phyloP scores from a whole-genome alignment of 2,113 vertebrate species.

The Phrynosoma blainvillii region DNA sequence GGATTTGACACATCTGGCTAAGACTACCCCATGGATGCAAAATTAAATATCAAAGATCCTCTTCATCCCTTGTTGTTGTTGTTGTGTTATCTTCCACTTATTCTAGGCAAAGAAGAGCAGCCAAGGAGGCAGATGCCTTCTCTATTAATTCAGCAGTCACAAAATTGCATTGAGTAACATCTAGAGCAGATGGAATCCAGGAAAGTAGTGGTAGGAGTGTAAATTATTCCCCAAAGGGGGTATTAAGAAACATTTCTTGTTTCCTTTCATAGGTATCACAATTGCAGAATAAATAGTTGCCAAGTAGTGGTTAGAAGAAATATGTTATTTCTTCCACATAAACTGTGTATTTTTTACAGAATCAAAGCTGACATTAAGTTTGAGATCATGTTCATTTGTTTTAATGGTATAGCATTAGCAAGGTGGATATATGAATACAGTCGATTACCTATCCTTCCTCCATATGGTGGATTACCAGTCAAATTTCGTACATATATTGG shows the following conservation, averaged over 20 bases:
- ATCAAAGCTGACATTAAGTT: neutral
- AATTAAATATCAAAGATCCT: neutral
- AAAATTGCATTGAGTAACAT: neutral
- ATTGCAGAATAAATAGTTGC: neutral
- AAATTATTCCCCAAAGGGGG: too few relatives aligned
- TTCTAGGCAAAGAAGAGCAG: neutral
- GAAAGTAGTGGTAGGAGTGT: neutral
- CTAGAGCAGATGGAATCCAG: neutral
- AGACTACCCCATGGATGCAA: neutral
- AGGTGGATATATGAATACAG: conserved; percentile 82
- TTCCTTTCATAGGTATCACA: neutral
- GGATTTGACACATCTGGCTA: neutral
- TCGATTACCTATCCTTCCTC: conserved; percentile 76
- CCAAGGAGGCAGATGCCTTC: neutral
- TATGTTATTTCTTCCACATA: neutral
- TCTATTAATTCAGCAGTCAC: neutral
- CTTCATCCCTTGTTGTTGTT: too few relatives aligned
- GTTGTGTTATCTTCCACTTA: too few relatives aligned
- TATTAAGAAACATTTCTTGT: too few relatives aligned
- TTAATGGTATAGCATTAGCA: conserved; percentile 65
- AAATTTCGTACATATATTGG: conserved; percentile 86
- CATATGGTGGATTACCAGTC: conserved; percentile 87
- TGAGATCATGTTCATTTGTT: neutral
- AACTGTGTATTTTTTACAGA: neutral
- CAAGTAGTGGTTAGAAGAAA: neutral